Conservation (phyloP, 2,797 vertebrate species). For the Loriculus beryllinus region DNA sequence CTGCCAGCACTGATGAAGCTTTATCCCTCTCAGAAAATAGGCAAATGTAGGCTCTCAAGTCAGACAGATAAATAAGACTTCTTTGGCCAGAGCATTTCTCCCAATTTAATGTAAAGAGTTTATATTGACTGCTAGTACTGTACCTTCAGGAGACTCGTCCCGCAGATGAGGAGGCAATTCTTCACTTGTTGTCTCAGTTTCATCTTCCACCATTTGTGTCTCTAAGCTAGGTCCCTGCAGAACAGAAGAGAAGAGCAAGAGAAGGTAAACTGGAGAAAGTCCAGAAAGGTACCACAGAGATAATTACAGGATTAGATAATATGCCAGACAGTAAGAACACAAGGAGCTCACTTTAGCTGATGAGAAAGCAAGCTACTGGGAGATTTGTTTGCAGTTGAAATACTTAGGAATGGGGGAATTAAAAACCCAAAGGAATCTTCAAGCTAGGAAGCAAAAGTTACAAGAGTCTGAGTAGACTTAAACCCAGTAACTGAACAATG, state of each 20-base stretch:
- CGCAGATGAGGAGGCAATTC: conserved; percentile 2
- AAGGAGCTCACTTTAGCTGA: neutral
- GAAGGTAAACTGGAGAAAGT: neutral
- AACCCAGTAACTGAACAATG: neutral
- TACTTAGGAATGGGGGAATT: neutral
- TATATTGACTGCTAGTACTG: neutral
- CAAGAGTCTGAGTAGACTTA: neutral
- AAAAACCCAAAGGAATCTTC: neutral
- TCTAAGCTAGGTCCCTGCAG: conserved; percentile 21
- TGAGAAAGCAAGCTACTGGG: neutral
- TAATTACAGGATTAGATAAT: neutral
- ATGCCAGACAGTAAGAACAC: neutral
- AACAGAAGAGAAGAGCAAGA: conserved; percentile 14
- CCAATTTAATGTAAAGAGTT: neutral
- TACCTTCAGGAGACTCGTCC: conserved; percentile 42
- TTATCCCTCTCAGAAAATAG: neutral
- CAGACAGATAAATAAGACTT: neutral
- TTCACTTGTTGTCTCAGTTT: conserved; percentile 2
- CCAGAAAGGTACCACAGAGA: neutral
- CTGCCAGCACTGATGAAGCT: neutral
- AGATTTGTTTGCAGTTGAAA: neutral
- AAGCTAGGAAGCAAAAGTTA: neutral
- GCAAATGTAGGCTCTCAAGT: neutral
- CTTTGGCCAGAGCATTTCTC: neutral
- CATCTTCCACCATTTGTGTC: conserved; percentile 28